Base-by-base conservation (phyloP, 2,797 vertebrate species). In the Heterohyrax brucei region DNA sequence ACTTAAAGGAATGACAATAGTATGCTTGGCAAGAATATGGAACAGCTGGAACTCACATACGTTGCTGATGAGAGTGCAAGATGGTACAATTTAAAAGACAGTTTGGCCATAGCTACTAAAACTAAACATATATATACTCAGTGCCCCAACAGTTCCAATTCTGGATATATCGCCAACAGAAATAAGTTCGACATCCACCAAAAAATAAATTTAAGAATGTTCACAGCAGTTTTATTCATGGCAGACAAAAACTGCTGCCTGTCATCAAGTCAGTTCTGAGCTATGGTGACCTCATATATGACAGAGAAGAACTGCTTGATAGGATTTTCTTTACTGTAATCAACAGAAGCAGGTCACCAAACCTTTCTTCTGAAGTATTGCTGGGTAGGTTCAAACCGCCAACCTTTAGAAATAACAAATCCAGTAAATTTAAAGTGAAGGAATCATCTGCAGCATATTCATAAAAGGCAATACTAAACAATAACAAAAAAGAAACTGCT, bases 321-420 rank as follows among this genome's bases (percentile, higher is more conserved):
- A 33, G n/a, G 22, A 18, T 64, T 64, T 64, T 64, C 62, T 9
- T 64, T 64, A 26, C 62, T 26, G 62, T 24, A 64, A 64, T 28
- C 53, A 56, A 16, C 53, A 56, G 53, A 56, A 56, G 53, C 53
- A 56, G 53, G 18, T 56, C 53, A 56, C 53, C 53, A 61, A 21
- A 21, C 59, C 21, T 22, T 61, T 70, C 30, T 70, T 70, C 28
- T 33, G 13, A 70, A 19, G 68, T 70, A 18, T 6, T 19, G 14
- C 68, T 70, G n/a, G 16, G n/a, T 33, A 7, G 68, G n/a, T 70
- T 70, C n/a, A 70, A 33, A 70, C 26, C 13, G 18, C 68, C n/a
- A 33, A 70, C 68, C n/a, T 70, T 18, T 19, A 88, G 62, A 80
- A 94, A 68, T 66, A 96, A 94, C 19, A 95, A 83, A 93, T 22